phyloP scores from a whole-genome alignment of 2,113 vertebrate species.

The Neodon shergylaensis region DNA sequence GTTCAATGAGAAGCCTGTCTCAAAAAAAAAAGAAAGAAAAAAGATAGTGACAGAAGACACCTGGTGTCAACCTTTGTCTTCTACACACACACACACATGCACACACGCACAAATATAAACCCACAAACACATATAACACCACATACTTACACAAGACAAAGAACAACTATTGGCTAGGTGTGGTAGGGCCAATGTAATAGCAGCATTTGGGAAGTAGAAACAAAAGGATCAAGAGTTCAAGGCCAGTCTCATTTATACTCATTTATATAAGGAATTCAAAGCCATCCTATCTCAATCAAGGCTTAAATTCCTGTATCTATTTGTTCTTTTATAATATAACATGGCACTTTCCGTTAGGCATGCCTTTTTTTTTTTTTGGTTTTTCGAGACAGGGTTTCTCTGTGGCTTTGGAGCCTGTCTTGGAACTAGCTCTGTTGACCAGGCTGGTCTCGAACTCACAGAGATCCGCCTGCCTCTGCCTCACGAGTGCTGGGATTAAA shows the following conservation, averaged over 20 bases:
- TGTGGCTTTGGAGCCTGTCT: too few relatives aligned
- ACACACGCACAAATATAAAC: background rate
- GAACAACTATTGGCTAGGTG: background rate
- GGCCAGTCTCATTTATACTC: background rate
- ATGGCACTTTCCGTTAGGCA: background rate
- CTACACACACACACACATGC: background rate
- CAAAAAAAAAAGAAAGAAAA: background rate
- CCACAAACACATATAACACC: background rate
- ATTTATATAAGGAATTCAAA: background rate
- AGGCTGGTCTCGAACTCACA: too few relatives aligned
- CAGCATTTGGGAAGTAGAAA: background rate
- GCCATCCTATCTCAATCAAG: background rate
- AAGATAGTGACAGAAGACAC: background rate
- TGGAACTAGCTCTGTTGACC: too few relatives aligned
- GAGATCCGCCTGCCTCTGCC: too few relatives aligned
- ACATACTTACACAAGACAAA: background rate
- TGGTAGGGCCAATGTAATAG: background rate
- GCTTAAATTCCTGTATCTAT: background rate
- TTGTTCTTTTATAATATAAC: constrained; percentile 13
- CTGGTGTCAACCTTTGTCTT: background rate
- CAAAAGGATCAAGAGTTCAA: background rate
- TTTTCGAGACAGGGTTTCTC: too few relatives aligned
- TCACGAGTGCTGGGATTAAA: too few relatives aligned
- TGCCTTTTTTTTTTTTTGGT: too few relatives aligned
- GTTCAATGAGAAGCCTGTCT: background rate